These are phyloP conservation scores for Thyatira batis DNA, from an alignment of 2,888 invertebrate species.

Conservation along the genomic window DNA sequence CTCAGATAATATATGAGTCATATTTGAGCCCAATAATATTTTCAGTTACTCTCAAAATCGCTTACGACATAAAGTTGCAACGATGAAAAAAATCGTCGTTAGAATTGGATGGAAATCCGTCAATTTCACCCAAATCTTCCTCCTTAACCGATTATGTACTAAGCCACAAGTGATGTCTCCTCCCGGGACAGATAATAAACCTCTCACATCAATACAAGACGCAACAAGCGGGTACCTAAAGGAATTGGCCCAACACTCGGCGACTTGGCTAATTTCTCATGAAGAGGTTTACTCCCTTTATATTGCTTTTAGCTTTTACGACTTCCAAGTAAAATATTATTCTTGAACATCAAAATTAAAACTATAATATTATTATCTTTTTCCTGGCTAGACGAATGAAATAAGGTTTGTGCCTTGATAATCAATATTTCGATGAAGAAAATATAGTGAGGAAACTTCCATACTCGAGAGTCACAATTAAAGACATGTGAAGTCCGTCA, in stretches of 20 bases:
- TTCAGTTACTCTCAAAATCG: too few species aligned
- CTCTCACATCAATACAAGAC: constrained; percentile 37
- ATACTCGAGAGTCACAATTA: too few species aligned
- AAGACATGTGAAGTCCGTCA: too few species aligned
- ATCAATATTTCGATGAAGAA: too few species aligned
- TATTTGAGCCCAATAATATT: too few species aligned
- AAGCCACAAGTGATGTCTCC: neutral
- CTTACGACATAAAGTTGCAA: too few species aligned
- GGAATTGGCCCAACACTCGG: constrained; percentile 49
- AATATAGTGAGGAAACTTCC: too few species aligned
- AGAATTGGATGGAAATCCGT: neutral
- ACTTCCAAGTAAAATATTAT: constrained; percentile 16
- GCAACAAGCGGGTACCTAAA: constrained; percentile 33
- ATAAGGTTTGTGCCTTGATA: too few species aligned
- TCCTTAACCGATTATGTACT: neutral
- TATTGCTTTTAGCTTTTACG: constrained; percentile 22
- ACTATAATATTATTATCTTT: too few species aligned
- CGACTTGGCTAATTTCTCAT: constrained; percentile 61
- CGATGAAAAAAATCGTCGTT: too few species aligned
- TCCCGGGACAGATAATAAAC: constrained; percentile 32
- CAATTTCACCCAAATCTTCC: neutral
- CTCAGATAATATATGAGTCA: too few species aligned
- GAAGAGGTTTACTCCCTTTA: constrained; percentile 31
- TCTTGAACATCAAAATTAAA: neutral
- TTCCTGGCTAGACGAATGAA: too few species aligned